These are phyloP conservation scores for Paralichthys olivaceus DNA, from an alignment of 2,113 vertebrate genomes.

Conservation along the genomic window DNA sequence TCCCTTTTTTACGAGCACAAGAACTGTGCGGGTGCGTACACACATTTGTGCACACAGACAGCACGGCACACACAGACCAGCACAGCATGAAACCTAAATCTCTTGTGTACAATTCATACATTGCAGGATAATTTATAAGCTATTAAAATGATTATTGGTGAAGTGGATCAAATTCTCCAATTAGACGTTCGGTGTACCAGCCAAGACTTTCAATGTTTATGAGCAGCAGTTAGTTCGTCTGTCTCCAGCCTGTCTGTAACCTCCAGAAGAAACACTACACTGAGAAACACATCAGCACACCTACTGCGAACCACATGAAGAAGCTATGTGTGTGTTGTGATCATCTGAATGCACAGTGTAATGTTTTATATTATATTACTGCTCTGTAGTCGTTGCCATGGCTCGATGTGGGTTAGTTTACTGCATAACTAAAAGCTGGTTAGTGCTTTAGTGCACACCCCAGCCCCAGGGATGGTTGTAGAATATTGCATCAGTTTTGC, in stretches of 20 bases:
- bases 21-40: background rate
- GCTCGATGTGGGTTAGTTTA: slow-evolving; percentile 15
- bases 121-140: slow-evolving; percentile 61
- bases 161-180: slow-evolving; percentile 69
- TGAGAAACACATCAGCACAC: slow-evolving; percentile 55
- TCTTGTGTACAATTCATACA: slow-evolving; percentile 58
- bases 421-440: slow-evolving; percentile 8
- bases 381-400: slow-evolving; percentile 17
- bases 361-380: slow-evolving; percentile 21
- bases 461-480: background rate
- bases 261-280: slow-evolving; percentile 26
- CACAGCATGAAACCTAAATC: slow-evolving; percentile 40
- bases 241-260: slow-evolving; percentile 67
- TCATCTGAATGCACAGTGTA: slow-evolving; percentile 30
- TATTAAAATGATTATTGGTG: slow-evolving; percentile 60
- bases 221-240: slow-evolving; percentile 51
- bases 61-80: background rate
- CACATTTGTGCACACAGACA: background rate
- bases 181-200: slow-evolving; percentile 42
- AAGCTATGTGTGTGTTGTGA: slow-evolving; percentile 12
- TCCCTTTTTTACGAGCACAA: slow-evolving; percentile 22
- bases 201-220: slow-evolving; percentile 58
- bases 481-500: slow-evolving; percentile 1
- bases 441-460: background rate
- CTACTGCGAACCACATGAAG: slow-evolving; percentile 54